phyloP scores from a whole-genome alignment of 2,113 vertebrate genomes.

The Eira barbara region DNA sequence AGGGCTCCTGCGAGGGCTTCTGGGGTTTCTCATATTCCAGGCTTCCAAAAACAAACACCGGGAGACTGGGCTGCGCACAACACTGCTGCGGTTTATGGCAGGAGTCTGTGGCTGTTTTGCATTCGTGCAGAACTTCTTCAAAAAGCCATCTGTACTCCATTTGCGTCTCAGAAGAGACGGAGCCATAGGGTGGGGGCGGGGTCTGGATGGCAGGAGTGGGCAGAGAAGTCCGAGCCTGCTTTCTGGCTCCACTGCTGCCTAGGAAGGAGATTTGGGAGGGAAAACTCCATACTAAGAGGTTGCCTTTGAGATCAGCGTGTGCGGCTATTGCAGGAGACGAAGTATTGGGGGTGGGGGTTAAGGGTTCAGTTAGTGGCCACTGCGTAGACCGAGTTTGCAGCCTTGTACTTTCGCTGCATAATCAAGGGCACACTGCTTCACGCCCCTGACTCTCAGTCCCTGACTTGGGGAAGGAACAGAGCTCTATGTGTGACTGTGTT shows the following conservation, averaged over 20 bases:
- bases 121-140: constrained; percentile 39
- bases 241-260: neutral
- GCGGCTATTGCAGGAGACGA: neutral
- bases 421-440: neutral
- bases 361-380: neutral
- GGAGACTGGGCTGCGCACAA: neutral
- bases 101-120: neutral
- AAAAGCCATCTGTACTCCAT: constrained; percentile 4
- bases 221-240: neutral
- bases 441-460: neutral
- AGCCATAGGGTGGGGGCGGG: neutral
- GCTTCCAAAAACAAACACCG: constrained; percentile 31
- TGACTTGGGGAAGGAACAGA: neutral
- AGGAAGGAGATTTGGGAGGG: neutral
- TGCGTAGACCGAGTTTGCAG: rapidly evolving
- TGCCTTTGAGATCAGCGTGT: neutral
- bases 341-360: rapidly evolving
- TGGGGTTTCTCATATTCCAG: constrained; percentile 28
- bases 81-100: constrained; percentile 31
- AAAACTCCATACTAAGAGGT: neutral
- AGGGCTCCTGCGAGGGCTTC: constrained; percentile 29
- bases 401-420: no score
- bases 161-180: constrained; percentile 3
- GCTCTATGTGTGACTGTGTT: neutral
- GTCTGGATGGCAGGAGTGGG: neutral